Percentiles rank a stretch among this genome's conserved stretches.
Evolutionary conservation across 2,113 vertebrate species (phyloP).

Genomic region (Melanocharis versteri): DNA sequence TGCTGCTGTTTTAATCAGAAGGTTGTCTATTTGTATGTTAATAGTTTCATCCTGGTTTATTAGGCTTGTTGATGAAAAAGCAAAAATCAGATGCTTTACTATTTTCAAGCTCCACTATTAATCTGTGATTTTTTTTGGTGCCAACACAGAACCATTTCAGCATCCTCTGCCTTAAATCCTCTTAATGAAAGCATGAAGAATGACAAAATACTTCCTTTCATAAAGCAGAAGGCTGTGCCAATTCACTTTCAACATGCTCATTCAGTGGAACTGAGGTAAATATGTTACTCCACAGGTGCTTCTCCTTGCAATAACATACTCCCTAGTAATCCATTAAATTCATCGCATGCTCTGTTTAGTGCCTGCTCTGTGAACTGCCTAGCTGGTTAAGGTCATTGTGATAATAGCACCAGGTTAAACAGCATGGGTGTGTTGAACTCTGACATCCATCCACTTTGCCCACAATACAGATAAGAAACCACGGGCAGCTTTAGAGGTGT

Average conservation of each 20-base stretch:
- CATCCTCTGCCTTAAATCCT: conserved; percentile 63
- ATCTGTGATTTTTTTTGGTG: conserved; percentile 56
- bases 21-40: conserved; percentile 79
- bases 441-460: neutral
- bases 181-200: conserved; percentile 64
- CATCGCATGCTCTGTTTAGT: conserved; percentile 44
- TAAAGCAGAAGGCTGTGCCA: conserved; percentile 40
- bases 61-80: conserved; percentile 72
- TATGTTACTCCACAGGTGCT: conserved; percentile 62
- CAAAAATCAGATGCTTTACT: conserved; percentile 70
- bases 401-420: conserved; percentile 40
- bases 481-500: neutral
- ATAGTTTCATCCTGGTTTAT: conserved; percentile 76
- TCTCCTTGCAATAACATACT: conserved; percentile 38
- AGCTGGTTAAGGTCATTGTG: conserved; percentile 28
- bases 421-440: conserved; percentile 25
- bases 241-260: conserved; percentile 36
- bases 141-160: conserved; percentile 58
- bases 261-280: conserved; percentile 52
- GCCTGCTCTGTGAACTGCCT: conserved; percentile 36
- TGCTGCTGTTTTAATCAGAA: conserved; percentile 76
- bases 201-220: conserved; percentile 51
- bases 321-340: conserved; percentile 58
- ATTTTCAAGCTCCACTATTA: conserved; percentile 67
- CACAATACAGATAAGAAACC: neutral